Evolutionary conservation across 2,888 invertebrate species (phyloP), one percentile per base, ranked within the genome.

Genomic region (Trypoxylon attenuatum): DNA sequence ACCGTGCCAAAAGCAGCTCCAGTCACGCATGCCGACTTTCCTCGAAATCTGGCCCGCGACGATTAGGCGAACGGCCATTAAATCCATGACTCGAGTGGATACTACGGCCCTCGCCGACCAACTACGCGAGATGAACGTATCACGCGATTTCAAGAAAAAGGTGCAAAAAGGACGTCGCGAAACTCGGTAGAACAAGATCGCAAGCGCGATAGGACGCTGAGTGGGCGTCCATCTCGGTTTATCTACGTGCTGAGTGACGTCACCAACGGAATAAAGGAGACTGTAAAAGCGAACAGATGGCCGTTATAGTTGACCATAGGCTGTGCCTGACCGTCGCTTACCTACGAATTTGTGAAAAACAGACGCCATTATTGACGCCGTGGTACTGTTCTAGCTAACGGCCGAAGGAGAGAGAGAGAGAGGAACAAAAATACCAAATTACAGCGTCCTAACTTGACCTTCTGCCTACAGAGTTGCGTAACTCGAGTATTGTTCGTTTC

Each of bases 251-350:
- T 50, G 29, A 25, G 61, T 79, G 76, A 78, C 76, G 73, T 74
- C 75, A 78, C 54, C 57, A 47, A 6, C 51, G 50, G 66, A 59
- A 72, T 74, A 75, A 79, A 79, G 73, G 55, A 66, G 71, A 69
- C 73, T 73, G 71, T 80, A 81, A 82, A 78, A 76, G 73, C 76
- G 73, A 81, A 80, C 82, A 84, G 82, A 84, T 82, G 82, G 80
- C 80, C 80, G 80, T 81, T 81, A 81, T 79, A 76, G 78, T 77
- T 70, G 76, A 79, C 66, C 73, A 71, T 76, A 75, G 74, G 45
- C 65, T 55, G 59, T 21, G 57, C 43, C 52, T n/a, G 52, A 21
- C 23, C 23, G 41, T 51, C 46, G 51, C 41, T 59, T 56, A 47
- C 38, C 57, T 50, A 52, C 42, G 58, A 50, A 71, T 68, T 71